Percentiles rank a stretch among this genome's conserved stretches.
Evolutionary conservation across 2,113 vertebrate species (phyloP).

Genomic region (Anhinga anhinga): DNA sequence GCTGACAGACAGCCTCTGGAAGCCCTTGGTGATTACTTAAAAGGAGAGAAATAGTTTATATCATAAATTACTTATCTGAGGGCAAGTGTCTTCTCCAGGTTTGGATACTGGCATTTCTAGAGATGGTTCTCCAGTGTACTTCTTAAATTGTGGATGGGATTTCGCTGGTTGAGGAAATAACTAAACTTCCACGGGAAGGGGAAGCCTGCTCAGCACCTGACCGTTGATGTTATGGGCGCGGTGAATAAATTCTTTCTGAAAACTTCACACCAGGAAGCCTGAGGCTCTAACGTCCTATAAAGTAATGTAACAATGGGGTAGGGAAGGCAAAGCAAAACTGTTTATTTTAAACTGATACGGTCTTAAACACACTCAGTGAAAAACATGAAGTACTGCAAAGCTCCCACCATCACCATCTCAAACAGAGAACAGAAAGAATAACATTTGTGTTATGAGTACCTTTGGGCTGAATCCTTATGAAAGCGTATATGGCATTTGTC

Average conservation of each 20-base stretch:
- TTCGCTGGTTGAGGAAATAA: constrained; percentile 3
- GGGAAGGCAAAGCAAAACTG: background rate
- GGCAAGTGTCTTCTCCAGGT: background rate
- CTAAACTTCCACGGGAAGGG: background rate
- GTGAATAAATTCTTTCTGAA: background rate
- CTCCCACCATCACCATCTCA: background rate
- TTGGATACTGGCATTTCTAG: background rate
- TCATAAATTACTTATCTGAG: background rate
- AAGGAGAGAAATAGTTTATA: background rate
- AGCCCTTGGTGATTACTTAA: background rate
- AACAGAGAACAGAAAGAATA: constrained; percentile 5
- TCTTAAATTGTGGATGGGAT: background rate
- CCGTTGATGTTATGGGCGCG: background rate
- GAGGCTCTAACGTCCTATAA: background rate
- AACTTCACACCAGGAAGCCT: background rate
- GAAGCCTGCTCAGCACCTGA: background rate
- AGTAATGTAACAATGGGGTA: background rate
- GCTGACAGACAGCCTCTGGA: background rate
- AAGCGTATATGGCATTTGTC: background rate
- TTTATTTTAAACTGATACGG: background rate
- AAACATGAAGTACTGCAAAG: background rate
- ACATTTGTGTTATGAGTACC: background rate
- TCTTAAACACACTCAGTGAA: background rate
- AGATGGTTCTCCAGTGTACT: background rate
- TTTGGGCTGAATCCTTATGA: constrained; percentile 4